Evolutionary conservation across 1,140 invertebrate genomes (phyloP), one percentile per base, ranked within the genome.

Genomic region (Arion vulgaris): DNA sequence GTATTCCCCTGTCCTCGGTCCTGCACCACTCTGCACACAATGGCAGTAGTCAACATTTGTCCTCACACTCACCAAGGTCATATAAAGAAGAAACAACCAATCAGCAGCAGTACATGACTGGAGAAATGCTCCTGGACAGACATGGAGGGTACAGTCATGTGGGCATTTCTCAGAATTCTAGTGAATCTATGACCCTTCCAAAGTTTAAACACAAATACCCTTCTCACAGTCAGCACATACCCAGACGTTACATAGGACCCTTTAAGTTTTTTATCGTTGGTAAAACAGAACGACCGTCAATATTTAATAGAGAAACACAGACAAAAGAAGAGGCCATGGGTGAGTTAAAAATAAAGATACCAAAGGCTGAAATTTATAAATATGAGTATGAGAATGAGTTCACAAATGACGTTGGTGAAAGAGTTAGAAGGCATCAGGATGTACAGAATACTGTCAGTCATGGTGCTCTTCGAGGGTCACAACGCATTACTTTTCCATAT

Each of bases 331-430:
- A 81, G 36, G 19, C 32, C 11, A 74, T 81, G 71, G 71, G 80
- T 39, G 80, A 81, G 45, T 69, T 81, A 41, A 81, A 81, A 81
- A 81, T 81, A 23, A 81, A 81, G 74, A 81, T 81, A 53, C 80
- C 80, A 32, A 81, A 81, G 28, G 36, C 45, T 19, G 80, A 81
- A 74, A 62, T 81, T 4, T 81, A 53, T 36, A 72, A n/a, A 62
- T 57, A 45, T n/a, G 80, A 81, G 28, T 81, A 69, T 2, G 80
- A 81, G n/a, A 49, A 62, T 23, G 80, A 81, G 7, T 51, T 73
- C 17, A 28, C 71, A 45, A 71, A 81, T 73, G 80, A 81, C 32
- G 71, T 38, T 19, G 41, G 26, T 39, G 77, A 7, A 15, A 69
- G 68, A 71, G 49, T 19, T n/a, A 51, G 71, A 57, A 53, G 80